Percentiles rank a stretch among this genome's conserved stretches.
Evolutionary conservation across 2,113 vertebrate species (phyloP).

Genomic region (Phrynosoma platyrhinos): DNA sequence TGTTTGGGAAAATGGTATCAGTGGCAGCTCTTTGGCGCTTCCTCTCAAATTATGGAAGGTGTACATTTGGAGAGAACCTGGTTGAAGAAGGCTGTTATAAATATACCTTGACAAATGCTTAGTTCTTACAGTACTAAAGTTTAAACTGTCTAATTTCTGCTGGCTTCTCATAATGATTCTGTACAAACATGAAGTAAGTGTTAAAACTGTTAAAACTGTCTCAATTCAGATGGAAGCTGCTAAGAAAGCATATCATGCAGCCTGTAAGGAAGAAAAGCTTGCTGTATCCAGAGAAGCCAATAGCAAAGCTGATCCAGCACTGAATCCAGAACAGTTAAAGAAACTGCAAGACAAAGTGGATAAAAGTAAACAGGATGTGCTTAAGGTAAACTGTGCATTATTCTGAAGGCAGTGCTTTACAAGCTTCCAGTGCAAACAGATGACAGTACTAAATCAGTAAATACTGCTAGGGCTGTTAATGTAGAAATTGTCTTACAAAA

Average conservation of each 20-base stretch:
- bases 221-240: conserved; percentile 86
- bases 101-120: neutral
- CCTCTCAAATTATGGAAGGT: too few species aligned
- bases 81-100: neutral
- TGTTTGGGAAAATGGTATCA: too few species aligned
- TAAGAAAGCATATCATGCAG: conserved; percentile 92
- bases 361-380: conserved; percentile 93
- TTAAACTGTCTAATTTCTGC: neutral
- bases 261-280: conserved; percentile 96
- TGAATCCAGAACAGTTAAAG: conserved; percentile 92
- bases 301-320: conserved; percentile 91
- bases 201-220: neutral
- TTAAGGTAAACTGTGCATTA: conserved; percentile 83
- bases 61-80: neutral
- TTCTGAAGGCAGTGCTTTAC: neutral
- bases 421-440: neutral
- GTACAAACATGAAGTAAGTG: neutral
- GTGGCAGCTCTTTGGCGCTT: too few species aligned
- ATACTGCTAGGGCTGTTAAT: neutral
- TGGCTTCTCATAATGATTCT: neutral
- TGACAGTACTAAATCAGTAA: neutral
- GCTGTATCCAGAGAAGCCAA: conserved; percentile 90
- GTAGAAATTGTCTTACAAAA: neutral
- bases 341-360: conserved; percentile 99
- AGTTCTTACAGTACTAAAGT: too few species aligned